phyloP scores from a whole-genome alignment of 2,113 vertebrate species.

The Labrus mixtus region DNA sequence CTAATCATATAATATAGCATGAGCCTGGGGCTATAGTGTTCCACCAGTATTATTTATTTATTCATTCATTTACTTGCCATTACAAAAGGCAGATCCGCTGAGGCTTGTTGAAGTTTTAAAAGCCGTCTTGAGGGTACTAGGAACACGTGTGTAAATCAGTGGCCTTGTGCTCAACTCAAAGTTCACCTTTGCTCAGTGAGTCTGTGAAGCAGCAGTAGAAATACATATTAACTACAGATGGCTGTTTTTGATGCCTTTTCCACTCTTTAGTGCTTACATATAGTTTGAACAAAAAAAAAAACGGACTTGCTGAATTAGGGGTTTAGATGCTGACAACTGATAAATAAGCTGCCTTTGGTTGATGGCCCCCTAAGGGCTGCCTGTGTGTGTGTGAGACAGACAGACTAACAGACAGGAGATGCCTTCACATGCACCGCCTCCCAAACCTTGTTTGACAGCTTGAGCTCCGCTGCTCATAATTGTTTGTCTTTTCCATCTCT shows the following conservation, averaged over 20 bases:
- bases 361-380: constrained; percentile 79
- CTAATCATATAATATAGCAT: constrained; percentile 80
- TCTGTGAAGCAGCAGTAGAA: constrained; percentile 17
- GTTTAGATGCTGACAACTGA: constrained; percentile 84
- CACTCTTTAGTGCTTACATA: constrained; percentile 56
- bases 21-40: constrained; percentile 68
- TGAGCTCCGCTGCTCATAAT: constrained; percentile 68
- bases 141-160: constrained; percentile 73
- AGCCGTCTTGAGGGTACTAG: constrained; percentile 63
- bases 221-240: constrained; percentile 69
- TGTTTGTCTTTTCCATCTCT: constrained; percentile 65
- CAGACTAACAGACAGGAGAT: constrained; percentile 24
- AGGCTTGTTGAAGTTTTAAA: constrained; percentile 61
- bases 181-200: constrained; percentile 63
- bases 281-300: constrained; percentile 57
- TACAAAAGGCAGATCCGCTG: constrained; percentile 59
- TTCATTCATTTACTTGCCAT: constrained; percentile 79
- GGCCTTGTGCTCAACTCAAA: constrained; percentile 62
- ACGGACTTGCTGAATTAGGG: constrained; percentile 78
- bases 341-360: constrained; percentile 78
- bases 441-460: constrained; percentile 78
- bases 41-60: constrained; percentile 80
- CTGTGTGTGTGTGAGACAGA: constrained; percentile 25
- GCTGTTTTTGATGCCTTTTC: constrained; percentile 37
- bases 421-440: constrained; percentile 54